These are phyloP conservation scores for Gortyna flavago DNA, from an alignment of 2,888 invertebrate genomes.

Conservation along the genomic window DNA sequence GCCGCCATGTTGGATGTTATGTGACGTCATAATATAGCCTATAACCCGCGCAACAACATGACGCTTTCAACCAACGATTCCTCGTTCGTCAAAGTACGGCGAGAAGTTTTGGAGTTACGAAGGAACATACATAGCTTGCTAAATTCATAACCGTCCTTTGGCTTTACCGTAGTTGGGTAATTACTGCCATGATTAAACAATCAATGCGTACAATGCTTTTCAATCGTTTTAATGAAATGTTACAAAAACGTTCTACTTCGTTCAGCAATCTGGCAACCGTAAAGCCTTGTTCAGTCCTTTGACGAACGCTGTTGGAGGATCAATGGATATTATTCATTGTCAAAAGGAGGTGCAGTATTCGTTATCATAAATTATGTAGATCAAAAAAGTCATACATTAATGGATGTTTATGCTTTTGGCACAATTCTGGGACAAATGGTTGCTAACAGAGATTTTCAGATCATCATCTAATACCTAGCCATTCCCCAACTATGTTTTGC, in stretches of 20 bases:
- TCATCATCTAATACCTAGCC: not conserved
- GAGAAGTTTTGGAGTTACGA: too few species aligned
- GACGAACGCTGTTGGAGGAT: conserved; percentile 37
- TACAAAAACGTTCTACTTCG: not conserved
- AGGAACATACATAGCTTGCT: not conserved
- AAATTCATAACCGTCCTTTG: not conserved
- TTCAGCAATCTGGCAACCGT: conserved; percentile 15
- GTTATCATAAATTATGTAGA: conserved; percentile 65
- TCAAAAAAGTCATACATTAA: conserved; percentile 27
- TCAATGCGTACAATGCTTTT: not conserved
- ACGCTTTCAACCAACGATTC: too few species aligned
- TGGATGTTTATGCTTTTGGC: conserved; percentile 33
- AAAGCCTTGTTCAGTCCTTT: conserved; percentile 32
- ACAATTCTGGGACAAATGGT: not conserved
- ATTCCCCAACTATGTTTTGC: not conserved
- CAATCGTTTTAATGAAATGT: not conserved
- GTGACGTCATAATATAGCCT: too few species aligned
- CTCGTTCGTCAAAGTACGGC: too few species aligned
- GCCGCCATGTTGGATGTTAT: too few species aligned
- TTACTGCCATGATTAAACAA: not conserved
- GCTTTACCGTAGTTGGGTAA: not conserved
- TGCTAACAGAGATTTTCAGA: not conserved
- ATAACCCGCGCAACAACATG: too few species aligned
- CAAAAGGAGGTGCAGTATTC: conserved; percentile 56
- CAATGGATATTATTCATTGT: conserved; percentile 60